Conservation (phyloP, 2,888 invertebrate species). For the Tubulanus polymorphus region DNA sequence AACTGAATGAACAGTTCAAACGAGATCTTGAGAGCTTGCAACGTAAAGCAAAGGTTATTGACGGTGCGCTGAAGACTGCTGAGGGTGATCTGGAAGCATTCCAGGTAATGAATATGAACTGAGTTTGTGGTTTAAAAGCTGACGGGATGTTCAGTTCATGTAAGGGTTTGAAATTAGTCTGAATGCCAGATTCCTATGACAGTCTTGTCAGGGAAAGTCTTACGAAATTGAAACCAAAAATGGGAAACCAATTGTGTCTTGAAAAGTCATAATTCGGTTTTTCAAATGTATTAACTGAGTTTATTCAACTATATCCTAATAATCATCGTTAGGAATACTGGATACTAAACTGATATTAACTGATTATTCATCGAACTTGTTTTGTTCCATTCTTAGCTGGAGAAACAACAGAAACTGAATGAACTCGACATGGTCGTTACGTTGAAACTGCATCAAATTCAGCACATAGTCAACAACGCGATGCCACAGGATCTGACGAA, state of each 20-base stretch:
- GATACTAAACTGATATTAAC: too few species aligned
- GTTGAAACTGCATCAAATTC: slow-evolving; percentile 50
- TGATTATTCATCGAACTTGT: not conserved
- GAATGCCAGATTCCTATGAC: too few species aligned
- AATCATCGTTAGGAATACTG: too few species aligned
- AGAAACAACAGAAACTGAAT: slow-evolving; percentile 68
- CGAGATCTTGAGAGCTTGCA: slow-evolving; percentile 48
- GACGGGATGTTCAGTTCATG: too few species aligned
- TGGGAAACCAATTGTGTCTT: too few species aligned
- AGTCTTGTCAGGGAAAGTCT: too few species aligned
- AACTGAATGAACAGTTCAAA: slow-evolving; percentile 43
- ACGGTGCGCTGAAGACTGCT: slow-evolving; percentile 43
- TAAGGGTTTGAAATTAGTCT: too few species aligned
- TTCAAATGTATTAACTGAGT: too few species aligned
- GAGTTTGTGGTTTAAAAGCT: too few species aligned
- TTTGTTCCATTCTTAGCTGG: slow-evolving; percentile 33
- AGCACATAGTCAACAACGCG: slow-evolving; percentile 41
- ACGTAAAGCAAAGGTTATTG: slow-evolving; percentile 50
- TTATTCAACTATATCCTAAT: too few species aligned
- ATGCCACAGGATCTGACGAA: slow-evolving; percentile 46
- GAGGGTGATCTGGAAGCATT: slow-evolving; percentile 52
- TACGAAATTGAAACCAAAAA: too few species aligned
- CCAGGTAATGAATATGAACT: slow-evolving; percentile 40
- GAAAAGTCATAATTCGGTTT: too few species aligned
- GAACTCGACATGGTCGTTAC: slow-evolving; percentile 62